A percentile compares a stretch with the other conserved stretches of the same genome.
phyloP scores from a whole-genome alignment of 1,140 invertebrate genomes.

The Lordiphosa stackelbergi region DNA sequence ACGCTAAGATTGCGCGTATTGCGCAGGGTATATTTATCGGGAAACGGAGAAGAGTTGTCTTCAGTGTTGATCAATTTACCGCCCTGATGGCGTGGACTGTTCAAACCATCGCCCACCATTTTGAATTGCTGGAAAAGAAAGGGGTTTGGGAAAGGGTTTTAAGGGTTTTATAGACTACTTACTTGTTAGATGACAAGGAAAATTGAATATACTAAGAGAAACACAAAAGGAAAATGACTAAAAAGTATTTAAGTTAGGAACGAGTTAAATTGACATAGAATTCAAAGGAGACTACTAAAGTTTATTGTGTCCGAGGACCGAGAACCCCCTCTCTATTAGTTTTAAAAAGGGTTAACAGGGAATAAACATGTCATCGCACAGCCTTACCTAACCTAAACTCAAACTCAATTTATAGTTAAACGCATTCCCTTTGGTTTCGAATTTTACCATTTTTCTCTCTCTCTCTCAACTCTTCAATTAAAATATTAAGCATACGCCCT shows the following conservation, averaged over 20 bases:
- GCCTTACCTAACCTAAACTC: no score
- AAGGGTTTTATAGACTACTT: background rate
- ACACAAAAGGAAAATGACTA: slow-evolving; percentile 10
- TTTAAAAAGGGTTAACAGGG: no score
- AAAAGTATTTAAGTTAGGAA: background rate
- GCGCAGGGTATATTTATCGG: slow-evolving; percentile 53
- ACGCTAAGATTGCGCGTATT: slow-evolving; percentile 27
- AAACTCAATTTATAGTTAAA: no score
- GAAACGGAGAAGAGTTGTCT: slow-evolving; percentile 7
- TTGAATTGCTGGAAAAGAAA: background rate
- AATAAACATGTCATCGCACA: no score
- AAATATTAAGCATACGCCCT: no score
- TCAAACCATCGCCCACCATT: slow-evolving; percentile 52
- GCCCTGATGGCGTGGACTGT: slow-evolving; percentile 46
- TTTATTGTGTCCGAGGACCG: no score
- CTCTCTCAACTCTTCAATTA: no score
- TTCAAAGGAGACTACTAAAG: background rate
- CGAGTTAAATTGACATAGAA: background rate
- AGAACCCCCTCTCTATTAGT: no score
- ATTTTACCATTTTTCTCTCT: no score
- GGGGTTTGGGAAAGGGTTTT: background rate
- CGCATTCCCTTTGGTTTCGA: no score
- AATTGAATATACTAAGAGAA: background rate
- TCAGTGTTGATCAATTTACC: slow-evolving; percentile 2
- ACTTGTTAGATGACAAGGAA: background rate